Evolutionary conservation across 2,113 vertebrate species (phyloP).

Genomic region (Crypturellus undulatus): DNA sequence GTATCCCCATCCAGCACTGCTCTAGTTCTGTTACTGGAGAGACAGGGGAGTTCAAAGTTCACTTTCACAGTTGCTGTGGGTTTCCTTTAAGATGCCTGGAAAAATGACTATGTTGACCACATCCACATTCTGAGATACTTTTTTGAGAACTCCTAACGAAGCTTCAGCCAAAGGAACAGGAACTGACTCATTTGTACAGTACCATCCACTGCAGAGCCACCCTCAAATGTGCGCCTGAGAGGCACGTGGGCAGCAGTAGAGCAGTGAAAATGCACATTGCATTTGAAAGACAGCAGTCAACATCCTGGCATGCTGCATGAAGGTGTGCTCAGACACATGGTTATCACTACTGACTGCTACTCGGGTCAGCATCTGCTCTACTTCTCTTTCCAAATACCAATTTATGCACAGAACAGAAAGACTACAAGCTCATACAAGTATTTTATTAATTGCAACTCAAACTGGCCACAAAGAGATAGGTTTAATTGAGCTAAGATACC

Average conservation of each 20-base stretch:
- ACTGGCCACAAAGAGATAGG: neutral
- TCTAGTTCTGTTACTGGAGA: constrained; percentile 77
- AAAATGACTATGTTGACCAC: constrained; percentile 98
- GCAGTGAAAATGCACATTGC: neutral
- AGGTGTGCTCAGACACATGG: neutral
- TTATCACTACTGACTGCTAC: neutral
- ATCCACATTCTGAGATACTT: constrained; percentile 91
- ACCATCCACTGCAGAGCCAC: constrained; percentile 75
- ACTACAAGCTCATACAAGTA: rapidly evolving
- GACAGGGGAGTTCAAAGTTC: constrained; percentile 76
- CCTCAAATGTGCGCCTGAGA: constrained; percentile 66
- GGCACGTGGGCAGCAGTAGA: constrained; percentile 54
- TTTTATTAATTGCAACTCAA: constrained; percentile 3
- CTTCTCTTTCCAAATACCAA: neutral
- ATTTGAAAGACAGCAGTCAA: neutral
- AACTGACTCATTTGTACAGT: constrained; percentile 92
- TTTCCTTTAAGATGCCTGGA: constrained; percentile 97
- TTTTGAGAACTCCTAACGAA: constrained; percentile 88
- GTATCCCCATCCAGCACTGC: constrained; percentile 48
- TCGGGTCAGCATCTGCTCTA: neutral
- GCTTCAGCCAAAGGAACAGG: constrained; percentile 85
- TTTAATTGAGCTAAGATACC: neutral
- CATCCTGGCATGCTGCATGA: rapidly evolving
- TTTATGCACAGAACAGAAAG: neutral
- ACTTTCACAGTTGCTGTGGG: constrained; percentile 97